Evolutionary conservation across 2,113 vertebrate species (phyloP), one percentile per base, ranked within the genome.

Genomic region (Falcunculus frontatus): DNA sequence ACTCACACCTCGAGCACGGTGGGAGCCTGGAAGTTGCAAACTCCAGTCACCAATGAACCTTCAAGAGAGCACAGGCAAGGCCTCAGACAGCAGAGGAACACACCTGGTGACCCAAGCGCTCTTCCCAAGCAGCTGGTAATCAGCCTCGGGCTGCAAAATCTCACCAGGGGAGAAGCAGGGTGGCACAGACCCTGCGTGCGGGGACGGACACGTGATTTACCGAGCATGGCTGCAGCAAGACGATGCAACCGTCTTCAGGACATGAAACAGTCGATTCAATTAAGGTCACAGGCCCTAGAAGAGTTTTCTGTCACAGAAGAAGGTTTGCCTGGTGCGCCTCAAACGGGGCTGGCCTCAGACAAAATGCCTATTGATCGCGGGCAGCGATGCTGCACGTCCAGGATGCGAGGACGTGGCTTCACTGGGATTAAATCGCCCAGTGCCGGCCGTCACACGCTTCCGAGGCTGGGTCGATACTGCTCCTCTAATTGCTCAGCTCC

Each of bases 191-290:
- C 37, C 37, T 10, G 60, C 52, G 5, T 1, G 62, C 3, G 7
- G 59, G 23, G 13, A 30, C 2, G 0, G 46, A 4, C 92, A 81
- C 16, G 13, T 75, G 74, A 67, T 70, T 57, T 64, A 47, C 73
- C 1, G 0, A 65, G 84, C 84, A 3, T 0, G 76, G 62, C 79
- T 32, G 69, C 70, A 42, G 42, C 1, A 16, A 72, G 73, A 60
- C 0, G 30, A 73, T 10, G 18, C 1, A 0, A 29, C 37, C 8
- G 0, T 32, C 92, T 69, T 42, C 42, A 21, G 90, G 82, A 89
- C 77, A 8, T 3, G 25, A 63, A 91, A 64, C 50, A 68, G 47
- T 37, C 10, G 6, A 87, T 59, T 74, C 74, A 62, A 5, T 77
- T 64, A 84, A 93, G 84, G 94, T 89, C 92, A 44, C 84, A 7